A percentile compares a stretch with the other conserved stretches of the same genome.
phyloP scores from a whole-genome alignment of 2,113 vertebrate species.

The Sylvilagus bachmani region DNA sequence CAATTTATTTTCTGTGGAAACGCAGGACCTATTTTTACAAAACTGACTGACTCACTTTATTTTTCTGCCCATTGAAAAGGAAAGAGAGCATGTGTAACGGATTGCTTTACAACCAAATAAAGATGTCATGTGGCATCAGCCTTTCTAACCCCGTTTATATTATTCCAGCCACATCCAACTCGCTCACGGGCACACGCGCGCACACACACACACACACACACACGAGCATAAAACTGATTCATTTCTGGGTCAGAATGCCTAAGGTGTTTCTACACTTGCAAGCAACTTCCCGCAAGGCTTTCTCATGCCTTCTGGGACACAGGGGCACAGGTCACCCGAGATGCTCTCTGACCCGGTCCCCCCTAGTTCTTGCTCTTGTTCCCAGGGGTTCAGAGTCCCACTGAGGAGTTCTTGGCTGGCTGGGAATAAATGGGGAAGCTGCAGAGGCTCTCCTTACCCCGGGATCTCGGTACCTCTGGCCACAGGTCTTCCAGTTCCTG shows the following conservation, averaged over 20 bases:
- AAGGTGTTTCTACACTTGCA: conserved; percentile 47
- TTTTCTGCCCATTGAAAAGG: conserved; percentile 65
- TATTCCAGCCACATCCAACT: conserved; percentile 67
- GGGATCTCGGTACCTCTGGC: background rate
- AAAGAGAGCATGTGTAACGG: conserved; percentile 36
- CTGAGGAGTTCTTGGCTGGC: background rate
- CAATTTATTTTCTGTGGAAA: conserved; percentile 72
- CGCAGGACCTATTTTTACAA: conserved; percentile 73
- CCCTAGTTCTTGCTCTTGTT: background rate
- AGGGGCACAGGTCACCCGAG: background rate
- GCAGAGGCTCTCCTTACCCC: background rate
- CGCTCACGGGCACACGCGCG: no score
- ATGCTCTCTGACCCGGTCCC: conserved; percentile 5
- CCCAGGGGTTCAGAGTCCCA: background rate
- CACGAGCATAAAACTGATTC: background rate
- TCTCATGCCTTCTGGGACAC: conserved; percentile 52
- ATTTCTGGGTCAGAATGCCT: background rate
- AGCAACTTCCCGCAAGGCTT: conserved; percentile 44
- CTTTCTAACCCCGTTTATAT: conserved; percentile 66
- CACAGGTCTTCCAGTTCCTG: background rate
- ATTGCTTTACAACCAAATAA: conserved; percentile 77
- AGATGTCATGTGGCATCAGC: conserved; percentile 67
- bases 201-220: background rate
- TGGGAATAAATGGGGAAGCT: background rate
- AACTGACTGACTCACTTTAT: conserved; percentile 72